Percentiles rank a stretch among this genome's conserved stretches.
These are phyloP conservation scores for Pammene aurita DNA, from an alignment of 2,888 invertebrate genomes.

Conservation along the genomic window DNA sequence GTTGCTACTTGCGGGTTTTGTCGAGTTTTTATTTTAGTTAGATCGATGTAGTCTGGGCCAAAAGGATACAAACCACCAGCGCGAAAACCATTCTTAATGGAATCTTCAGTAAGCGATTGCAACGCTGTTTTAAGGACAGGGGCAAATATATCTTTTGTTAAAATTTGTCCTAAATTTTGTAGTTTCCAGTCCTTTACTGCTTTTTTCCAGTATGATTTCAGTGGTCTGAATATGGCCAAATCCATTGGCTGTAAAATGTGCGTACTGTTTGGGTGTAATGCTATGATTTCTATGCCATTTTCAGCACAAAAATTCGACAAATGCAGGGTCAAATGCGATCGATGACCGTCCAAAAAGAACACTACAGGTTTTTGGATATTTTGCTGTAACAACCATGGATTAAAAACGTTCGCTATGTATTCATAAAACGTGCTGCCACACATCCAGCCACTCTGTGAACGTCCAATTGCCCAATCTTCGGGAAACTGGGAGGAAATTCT, in stretches of 20 bases:
- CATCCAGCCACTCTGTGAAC: slow-evolving; percentile 57
- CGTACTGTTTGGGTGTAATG: slow-evolving; percentile 45
- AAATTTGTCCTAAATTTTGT: slow-evolving; percentile 41
- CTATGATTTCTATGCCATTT: slow-evolving; percentile 47
- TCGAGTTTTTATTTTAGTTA: too few species aligned
- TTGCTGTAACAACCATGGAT: slow-evolving; percentile 50
- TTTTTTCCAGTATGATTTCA: slow-evolving; percentile 45
- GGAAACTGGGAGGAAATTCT: slow-evolving; percentile 43
- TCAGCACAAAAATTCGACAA: slow-evolving; percentile 48
- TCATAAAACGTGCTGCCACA: slow-evolving; percentile 55
- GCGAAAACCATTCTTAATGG: slow-evolving; percentile 31
- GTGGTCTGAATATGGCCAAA: slow-evolving; percentile 46
- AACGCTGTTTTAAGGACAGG: slow-evolving; percentile 45
- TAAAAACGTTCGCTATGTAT: slow-evolving; percentile 56
- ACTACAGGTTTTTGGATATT: slow-evolving; percentile 49
- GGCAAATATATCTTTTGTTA: slow-evolving; percentile 48
- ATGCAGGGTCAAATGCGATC: slow-evolving; percentile 48
- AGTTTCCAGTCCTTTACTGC: slow-evolving; percentile 46
- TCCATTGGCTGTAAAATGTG: slow-evolving; percentile 47
- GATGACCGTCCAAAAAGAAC: slow-evolving; percentile 51
- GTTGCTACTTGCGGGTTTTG: slow-evolving; percentile 30
- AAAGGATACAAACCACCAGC: too few species aligned
- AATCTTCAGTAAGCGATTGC: slow-evolving; percentile 35
- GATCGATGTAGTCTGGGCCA: too few species aligned
- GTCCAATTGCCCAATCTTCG: slow-evolving; percentile 50